Evolutionary conservation across 2,113 vertebrate species (phyloP).

Genomic region (Sebastes fasciatus): DNA sequence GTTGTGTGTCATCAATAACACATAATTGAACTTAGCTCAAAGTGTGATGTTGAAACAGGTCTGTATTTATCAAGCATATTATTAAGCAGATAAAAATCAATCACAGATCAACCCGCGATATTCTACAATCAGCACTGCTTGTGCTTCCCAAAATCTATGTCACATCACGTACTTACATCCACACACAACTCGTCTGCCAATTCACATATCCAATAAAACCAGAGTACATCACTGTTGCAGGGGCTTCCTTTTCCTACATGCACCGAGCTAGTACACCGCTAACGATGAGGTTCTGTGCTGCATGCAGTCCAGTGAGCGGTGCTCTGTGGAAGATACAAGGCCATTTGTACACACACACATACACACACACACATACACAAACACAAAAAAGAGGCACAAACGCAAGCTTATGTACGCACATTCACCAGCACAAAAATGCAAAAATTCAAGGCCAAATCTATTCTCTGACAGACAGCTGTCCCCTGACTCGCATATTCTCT

Average conservation of each 20-base stretch:
- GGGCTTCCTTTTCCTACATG: slow-evolving; percentile 19
- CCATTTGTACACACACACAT: slow-evolving; percentile 26
- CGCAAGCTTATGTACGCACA: slow-evolving; percentile 42
- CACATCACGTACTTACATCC: slow-evolving; percentile 5
- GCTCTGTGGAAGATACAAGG: slow-evolving; percentile 58
- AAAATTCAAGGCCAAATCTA: slow-evolving; percentile 57
- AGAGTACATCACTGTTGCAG: slow-evolving; percentile 19
- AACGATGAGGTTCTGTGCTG: slow-evolving; percentile 44
- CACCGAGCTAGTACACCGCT: slow-evolving; percentile 29
- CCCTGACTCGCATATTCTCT: slow-evolving; percentile 18
- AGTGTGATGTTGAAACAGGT: neutral
- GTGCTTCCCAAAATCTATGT: slow-evolving; percentile 18
- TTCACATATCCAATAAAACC: slow-evolving; percentile 2
- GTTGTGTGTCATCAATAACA: neutral
- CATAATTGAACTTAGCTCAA: neutral
- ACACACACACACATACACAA: slow-evolving; percentile 9
- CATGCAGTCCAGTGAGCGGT: slow-evolving; percentile 49
- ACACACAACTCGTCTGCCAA: neutral
- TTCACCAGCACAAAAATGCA: slow-evolving; percentile 32
- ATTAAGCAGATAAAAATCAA: neutral
- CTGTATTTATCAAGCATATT: neutral
- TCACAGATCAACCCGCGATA: neutral
- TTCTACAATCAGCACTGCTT: neutral
- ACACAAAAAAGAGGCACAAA: slow-evolving; percentile 16
- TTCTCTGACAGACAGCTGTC: slow-evolving; percentile 27